Evolutionary conservation across 2,797 vertebrate species (phyloP), one percentile per base, ranked within the genome.

Genomic region (Gobionotothen gibberifrons): DNA sequence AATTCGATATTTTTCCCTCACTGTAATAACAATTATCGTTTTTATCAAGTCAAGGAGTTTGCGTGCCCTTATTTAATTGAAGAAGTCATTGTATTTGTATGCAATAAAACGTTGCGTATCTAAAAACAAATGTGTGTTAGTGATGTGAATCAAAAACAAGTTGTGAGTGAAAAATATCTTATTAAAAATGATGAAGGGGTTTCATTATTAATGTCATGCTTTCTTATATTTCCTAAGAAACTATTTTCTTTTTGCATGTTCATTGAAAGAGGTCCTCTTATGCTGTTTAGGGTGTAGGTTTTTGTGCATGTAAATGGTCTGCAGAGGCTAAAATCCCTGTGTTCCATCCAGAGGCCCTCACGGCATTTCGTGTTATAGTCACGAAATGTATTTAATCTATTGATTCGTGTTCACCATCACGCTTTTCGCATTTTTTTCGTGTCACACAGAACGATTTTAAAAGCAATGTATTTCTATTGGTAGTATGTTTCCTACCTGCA

Each of bases 191-290:
- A 36, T 70, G 42, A 44, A 13, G 13, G 19, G n/a, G 3, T 61
- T 39, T 8, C 9, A 4, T 9, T 29, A 26, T 9, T 54, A 51
- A 14, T 17, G 22, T 58, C 10, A 40, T 48, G 32, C 21, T 49
- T 26, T n/a, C n/a, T 36, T 12, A 14, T 10, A 16, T 49, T 54
- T 51, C 8, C 43, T n/a, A n/a, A n/a, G n/a, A n/a, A n/a, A n/a
- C 8, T 32, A 17, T 15, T 58, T 68, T 69, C n/a, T 48, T 48
- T 9, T 14, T 32, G 17, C 19, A 60, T 66, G n/a, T 56, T 56
- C 6, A 40, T 72, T 39, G 39, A 3, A 72, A 67, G 29, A 32
- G 29, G 29, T 6, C 29, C 29, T 32, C 4, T 32, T 32, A 5
- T 32, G 29, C 29, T 32, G 4, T 32, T 5, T 32, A 29, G 29